These are phyloP conservation scores for Zapornia atra DNA, from an alignment of 2,113 vertebrate species.

Conservation along the genomic window DNA sequence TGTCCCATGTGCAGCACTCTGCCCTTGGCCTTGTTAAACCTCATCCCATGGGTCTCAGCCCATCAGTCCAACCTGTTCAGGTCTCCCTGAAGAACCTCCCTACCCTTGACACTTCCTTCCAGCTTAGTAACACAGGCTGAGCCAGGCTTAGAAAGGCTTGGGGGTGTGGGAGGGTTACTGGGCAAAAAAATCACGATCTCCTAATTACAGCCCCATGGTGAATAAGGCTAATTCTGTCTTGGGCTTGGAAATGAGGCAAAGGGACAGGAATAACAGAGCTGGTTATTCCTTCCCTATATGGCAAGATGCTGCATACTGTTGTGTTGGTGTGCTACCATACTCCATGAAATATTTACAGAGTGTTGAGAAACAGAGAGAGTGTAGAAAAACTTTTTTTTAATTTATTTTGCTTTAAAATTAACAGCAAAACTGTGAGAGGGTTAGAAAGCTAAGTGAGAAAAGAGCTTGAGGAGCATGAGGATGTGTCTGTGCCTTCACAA, in stretches of 20 bases:
- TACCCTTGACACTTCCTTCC: too few relatives aligned
- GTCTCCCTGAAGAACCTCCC: too few relatives aligned
- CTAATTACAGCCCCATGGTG: not conserved
- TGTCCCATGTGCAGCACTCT: too few relatives aligned
- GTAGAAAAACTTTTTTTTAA: not conserved
- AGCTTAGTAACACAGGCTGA: not conserved
- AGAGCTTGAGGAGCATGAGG: not conserved
- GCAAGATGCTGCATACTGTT: not conserved
- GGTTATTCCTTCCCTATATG: not conserved
- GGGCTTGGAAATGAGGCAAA: not conserved
- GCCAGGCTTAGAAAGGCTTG: not conserved
- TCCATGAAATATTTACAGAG: not conserved
- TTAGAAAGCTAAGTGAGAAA: not conserved
- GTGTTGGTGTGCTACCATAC: not conserved
- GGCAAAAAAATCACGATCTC: not conserved
- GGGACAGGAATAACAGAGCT: not conserved
- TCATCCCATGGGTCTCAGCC: too few relatives aligned
- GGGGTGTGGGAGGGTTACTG: not conserved
- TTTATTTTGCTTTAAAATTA: not conserved
- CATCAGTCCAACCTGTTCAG: too few relatives aligned
- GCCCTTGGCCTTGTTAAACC: too few relatives aligned
- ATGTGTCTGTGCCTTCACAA: not conserved
- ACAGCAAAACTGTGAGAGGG: not conserved
- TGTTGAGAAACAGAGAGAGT: not conserved
- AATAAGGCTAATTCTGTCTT: not conserved